Conservation (phyloP, 1,140 invertebrate species). For the Caenorhabditis inopinata region DNA sequence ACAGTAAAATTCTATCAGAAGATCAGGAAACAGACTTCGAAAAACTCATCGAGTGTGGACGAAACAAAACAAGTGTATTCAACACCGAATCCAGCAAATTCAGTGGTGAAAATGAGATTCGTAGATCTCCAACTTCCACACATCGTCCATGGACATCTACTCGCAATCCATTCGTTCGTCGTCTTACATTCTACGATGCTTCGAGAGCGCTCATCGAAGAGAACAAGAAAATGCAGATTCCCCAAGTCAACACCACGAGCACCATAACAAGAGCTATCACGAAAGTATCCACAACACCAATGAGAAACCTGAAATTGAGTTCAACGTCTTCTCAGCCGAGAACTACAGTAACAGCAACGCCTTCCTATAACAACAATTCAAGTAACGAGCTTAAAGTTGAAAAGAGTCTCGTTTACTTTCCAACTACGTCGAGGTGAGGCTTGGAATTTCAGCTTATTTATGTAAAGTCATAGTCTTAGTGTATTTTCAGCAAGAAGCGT, state of each 20-base stretch:
- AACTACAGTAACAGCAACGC: too few relatives aligned
- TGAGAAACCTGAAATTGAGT: too few relatives aligned
- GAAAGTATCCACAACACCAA: slow-evolving; percentile 20
- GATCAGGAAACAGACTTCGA: slow-evolving; percentile 9
- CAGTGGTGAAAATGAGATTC: slow-evolving; percentile 4
- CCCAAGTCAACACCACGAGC: neutral
- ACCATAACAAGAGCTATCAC: slow-evolving; percentile 28
- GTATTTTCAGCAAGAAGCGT: too few relatives aligned
- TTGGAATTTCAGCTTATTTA: too few relatives aligned
- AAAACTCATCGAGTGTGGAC: neutral
- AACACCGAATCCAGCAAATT: neutral
- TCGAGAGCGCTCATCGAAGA: neutral
- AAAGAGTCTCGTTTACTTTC: too few relatives aligned
- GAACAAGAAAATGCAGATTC: neutral
- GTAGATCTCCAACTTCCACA: slow-evolving; percentile 7
- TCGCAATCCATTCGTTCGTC: neutral
- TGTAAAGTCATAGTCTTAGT: too few relatives aligned
- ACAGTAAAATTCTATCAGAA: neutral
- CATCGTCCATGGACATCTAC: slow-evolving; percentile 7
- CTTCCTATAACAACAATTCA: too few relatives aligned
- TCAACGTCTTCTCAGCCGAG: too few relatives aligned
- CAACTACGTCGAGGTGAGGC: too few relatives aligned
- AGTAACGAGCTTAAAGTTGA: too few relatives aligned
- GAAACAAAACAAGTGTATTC: neutral
- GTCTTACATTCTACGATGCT: slow-evolving; percentile 5